These are phyloP conservation scores for Temnothorax nylanderi DNA, from an alignment of 1,140 invertebrate species.

Conservation along the genomic window DNA sequence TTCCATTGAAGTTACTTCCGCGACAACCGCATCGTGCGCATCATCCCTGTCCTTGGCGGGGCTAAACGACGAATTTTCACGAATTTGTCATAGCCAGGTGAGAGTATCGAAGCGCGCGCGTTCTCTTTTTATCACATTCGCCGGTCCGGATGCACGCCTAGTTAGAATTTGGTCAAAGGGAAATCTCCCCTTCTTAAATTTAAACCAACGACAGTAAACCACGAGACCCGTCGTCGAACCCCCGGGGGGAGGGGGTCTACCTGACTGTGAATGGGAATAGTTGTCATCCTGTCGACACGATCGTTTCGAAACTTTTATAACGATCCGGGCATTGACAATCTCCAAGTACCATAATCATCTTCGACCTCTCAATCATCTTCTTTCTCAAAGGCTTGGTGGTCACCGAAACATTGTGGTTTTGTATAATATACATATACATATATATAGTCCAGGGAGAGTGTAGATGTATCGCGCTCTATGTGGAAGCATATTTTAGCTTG, in stretches of 20 bases:
- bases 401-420: background rate
- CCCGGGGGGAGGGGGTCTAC: slow-evolving; percentile 45
- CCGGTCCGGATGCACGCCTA: slow-evolving; percentile 73
- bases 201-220: slow-evolving; percentile 44
- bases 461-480: no score
- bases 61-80: slow-evolving; percentile 54
- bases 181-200: slow-evolving; percentile 63
- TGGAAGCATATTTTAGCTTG: background rate
- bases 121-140: slow-evolving; percentile 26
- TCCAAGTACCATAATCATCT: slow-evolving; percentile 58
- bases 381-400: background rate
- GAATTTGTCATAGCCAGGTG: slow-evolving; percentile 77
- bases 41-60: slow-evolving; percentile 39
- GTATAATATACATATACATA: background rate
- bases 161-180: slow-evolving; percentile 69
- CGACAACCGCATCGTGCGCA: slow-evolving; percentile 26
- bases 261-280: slow-evolving; percentile 65
- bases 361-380: slow-evolving; percentile 40
- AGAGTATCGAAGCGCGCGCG: slow-evolving; percentile 36
- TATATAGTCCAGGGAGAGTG: no score
- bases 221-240: slow-evolving; percentile 38
- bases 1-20: slow-evolving; percentile 63
- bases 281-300: slow-evolving; percentile 61
- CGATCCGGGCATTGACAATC: slow-evolving; percentile 42
- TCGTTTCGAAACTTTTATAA: slow-evolving; percentile 40